phyloP scores from a whole-genome alignment of 2,797 vertebrate species.

The Enteromius mattozi region DNA sequence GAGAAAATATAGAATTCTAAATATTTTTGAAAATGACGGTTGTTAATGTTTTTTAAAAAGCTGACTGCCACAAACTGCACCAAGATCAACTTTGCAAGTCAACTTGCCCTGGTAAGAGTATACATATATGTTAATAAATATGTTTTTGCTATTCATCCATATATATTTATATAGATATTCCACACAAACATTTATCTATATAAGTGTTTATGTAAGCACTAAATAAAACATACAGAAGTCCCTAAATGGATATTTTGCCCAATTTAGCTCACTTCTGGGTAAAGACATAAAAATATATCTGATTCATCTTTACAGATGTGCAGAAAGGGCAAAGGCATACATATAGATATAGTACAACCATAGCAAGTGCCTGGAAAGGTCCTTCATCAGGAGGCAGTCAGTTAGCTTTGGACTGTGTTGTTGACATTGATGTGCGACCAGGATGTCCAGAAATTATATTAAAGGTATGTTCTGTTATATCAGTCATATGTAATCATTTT shows the following conservation, averaged over 20 bases:
- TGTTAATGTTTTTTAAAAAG: slow-evolving; percentile 40
- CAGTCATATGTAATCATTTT: neutral
- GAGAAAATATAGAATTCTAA: neutral
- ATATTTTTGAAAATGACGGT: neutral
- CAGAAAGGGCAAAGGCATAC: slow-evolving; percentile 75
- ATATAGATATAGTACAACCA: slow-evolving; percentile 80
- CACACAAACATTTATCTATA: neutral
- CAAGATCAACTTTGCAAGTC: slow-evolving; percentile 54
- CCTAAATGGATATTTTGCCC: neutral
- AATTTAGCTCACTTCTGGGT: neutral
- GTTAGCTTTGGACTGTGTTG: slow-evolving; percentile 82
- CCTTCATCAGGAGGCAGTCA: slow-evolving; percentile 72
- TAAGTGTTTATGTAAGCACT: neutral
- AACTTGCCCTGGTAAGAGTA: slow-evolving; percentile 57
- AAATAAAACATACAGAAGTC: neutral
- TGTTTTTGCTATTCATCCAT: neutral
- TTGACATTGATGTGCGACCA: slow-evolving; percentile 79
- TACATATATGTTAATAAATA: neutral
- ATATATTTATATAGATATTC: neutral
- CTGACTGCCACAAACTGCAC: slow-evolving; percentile 41
- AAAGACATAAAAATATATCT: neutral
- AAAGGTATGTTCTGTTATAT: slow-evolving; percentile 68
- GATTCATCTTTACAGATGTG: slow-evolving; percentile 4
- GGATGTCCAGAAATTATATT: slow-evolving; percentile 81
- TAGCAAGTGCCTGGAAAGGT: slow-evolving; percentile 77